These are phyloP conservation scores for Rhabdophis nuchalis DNA, from an alignment of 2,797 vertebrate species.

Conservation along the genomic window DNA sequence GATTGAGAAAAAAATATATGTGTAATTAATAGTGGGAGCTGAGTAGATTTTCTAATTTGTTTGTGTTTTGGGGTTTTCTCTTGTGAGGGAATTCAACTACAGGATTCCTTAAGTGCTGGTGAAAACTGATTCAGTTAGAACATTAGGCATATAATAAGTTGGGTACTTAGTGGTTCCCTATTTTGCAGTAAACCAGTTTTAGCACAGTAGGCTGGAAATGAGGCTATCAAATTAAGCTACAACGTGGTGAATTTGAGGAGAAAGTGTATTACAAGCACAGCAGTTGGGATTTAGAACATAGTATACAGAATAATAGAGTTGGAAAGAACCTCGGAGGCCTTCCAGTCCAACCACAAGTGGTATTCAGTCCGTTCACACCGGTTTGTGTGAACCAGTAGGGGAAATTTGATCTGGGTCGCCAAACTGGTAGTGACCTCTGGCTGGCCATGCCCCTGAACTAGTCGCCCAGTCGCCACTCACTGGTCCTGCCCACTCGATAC, in stretches of 20 bases:
- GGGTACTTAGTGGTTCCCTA: not conserved
- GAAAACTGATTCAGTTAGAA: not conserved
- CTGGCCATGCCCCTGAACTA: no score
- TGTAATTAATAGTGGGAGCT: not conserved
- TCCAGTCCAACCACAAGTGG: not conserved
- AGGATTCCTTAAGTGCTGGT: not conserved
- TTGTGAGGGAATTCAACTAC: not conserved
- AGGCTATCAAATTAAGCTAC: not conserved
- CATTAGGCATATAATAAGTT: not conserved
- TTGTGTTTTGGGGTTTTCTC: not conserved
- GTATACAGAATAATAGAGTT: not conserved
- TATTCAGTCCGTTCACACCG: no score
- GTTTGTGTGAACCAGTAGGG: no score
- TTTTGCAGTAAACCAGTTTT: not conserved
- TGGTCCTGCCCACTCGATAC: no score
- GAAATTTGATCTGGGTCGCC: no score
- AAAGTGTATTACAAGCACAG: not conserved
- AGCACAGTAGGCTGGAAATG: not conserved
- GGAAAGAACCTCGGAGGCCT: not conserved
- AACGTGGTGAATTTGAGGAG: not conserved
- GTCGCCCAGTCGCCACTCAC: no score
- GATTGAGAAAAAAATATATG: fast-evolving
- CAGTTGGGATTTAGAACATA: not conserved
- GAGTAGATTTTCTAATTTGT: not conserved
- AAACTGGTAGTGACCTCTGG: no score